These are phyloP conservation scores for Cyanoliseus patagonus DNA, from an alignment of 2,113 vertebrate species.

Conservation along the genomic window DNA sequence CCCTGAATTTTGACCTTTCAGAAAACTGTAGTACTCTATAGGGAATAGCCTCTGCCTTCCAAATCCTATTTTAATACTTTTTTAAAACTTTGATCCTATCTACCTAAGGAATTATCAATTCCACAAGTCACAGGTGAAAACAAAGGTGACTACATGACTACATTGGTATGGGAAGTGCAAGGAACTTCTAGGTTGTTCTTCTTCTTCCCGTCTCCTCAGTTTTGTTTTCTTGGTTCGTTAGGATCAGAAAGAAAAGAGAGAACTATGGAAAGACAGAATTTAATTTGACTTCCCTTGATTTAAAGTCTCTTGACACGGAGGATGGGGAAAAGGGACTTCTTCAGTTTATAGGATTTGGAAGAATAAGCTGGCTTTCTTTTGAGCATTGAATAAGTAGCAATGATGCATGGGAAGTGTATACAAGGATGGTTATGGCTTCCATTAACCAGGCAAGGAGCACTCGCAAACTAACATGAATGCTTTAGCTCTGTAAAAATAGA, in stretches of 20 bases:
- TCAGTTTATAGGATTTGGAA: background rate
- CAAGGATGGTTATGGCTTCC: background rate
- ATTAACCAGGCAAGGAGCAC: background rate
- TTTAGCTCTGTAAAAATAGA: background rate
- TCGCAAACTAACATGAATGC: background rate
- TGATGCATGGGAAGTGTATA: background rate
- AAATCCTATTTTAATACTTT: slow-evolving; percentile 7
- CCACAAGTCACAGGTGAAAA: background rate
- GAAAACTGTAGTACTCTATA: background rate
- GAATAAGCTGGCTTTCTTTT: background rate
- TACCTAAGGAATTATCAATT: background rate
- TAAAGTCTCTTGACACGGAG: background rate
- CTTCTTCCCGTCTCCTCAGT: background rate
- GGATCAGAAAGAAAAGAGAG: background rate
- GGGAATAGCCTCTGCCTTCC: background rate
- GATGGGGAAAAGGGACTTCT: background rate
- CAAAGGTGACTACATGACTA: background rate
- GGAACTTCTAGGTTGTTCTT: background rate
- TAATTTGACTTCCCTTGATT: background rate
- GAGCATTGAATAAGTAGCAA: background rate
- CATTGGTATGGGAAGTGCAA: background rate
- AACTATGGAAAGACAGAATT: background rate
- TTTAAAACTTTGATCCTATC: background rate
- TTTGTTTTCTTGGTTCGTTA: background rate
- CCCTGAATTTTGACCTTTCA: slow-evolving; percentile 8